Base-by-base conservation (phyloP, 1,140 invertebrate genomes). In the Pissodes strobi region DNA sequence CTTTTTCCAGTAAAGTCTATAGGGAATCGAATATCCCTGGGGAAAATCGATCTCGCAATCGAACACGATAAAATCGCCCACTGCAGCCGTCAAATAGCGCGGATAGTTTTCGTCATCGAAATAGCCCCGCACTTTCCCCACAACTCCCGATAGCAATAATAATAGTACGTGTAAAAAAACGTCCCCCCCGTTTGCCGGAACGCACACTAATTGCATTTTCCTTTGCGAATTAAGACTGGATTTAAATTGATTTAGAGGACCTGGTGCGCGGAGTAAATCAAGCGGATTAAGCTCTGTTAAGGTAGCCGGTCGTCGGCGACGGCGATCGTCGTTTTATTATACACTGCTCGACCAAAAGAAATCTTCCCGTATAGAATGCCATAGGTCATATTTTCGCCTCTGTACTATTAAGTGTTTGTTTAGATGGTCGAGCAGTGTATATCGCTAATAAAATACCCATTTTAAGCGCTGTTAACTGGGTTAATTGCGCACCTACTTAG, bases 1-100 rank as follows among this genome's bases (percentile, higher is more conserved):
- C 81, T 93, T 94, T 76, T 91, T 91, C 93, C 93, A 97, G 75
- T 92, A 87, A 22, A 97, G 84, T 67, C 92, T 87, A 78, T 96
- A 95, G 12, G 93, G 92, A 72, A 94, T 93, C 60, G 88, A 86
- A 69, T 89, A 88, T 67, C 88, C 88, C 72, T 93, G 90, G 9
- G 93, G 94, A 79, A 94, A 95, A 76, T 94, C 90, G 66, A 97
- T 86, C 72, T 90, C 88, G 80, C 94, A 97, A 82, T 93, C 90
- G 78, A 97, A 90, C 59, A 94, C 87, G 38, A 89, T 90, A 75
- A 89, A 88, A 63, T 93, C 92, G 41, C 93, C 93, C 23, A 95
- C 88, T 62, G 87, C 87, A 67, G 90, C 90, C 46, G 86, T 90
- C 69, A 93, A 82, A 73, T 85, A 88, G 72, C 81, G 85, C 30